These are phyloP conservation scores for Eledona agricola DNA, from an alignment of 2,888 invertebrate species.

Conservation along the genomic window DNA sequence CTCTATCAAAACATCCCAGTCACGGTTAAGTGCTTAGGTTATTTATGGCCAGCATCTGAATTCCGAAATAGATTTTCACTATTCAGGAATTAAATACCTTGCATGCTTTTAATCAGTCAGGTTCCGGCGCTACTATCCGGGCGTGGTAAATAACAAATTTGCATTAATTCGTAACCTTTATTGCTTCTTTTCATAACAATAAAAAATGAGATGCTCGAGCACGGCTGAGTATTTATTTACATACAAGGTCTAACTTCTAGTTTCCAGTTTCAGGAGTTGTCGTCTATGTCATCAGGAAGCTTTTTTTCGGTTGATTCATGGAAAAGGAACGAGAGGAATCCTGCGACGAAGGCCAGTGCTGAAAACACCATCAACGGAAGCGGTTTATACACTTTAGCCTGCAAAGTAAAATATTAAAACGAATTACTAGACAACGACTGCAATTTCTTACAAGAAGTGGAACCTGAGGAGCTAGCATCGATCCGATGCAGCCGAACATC, in stretches of 20 bases:
- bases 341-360: constrained; percentile 66
- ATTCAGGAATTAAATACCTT: too few relatives aligned
- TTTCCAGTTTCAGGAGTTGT: constrained; percentile 11
- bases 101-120: too few relatives aligned
- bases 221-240: too few relatives aligned
- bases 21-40: too few relatives aligned
- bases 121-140: too few relatives aligned
- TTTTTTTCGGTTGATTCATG: constrained; percentile 69
- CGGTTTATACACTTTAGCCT: constrained; percentile 64
- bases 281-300: constrained; percentile 17
- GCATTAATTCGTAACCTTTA: too few relatives aligned
- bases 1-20: too few relatives aligned
- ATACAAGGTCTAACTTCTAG: background rate
- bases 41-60: too few relatives aligned
- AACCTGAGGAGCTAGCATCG: constrained; percentile 76
- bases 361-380: constrained; percentile 71
- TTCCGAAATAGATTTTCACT: too few relatives aligned
- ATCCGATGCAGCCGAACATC: constrained; percentile 74
- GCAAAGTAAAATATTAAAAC: constrained; percentile 46
- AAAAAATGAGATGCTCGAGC: too few relatives aligned
- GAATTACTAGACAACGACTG: background rate
- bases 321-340: constrained; percentile 67
- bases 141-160: too few relatives aligned
- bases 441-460: constrained; percentile 67
- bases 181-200: too few relatives aligned